Evolutionary conservation across 2,113 vertebrate species (phyloP).

Genomic region (Atlantisia rogersi): DNA sequence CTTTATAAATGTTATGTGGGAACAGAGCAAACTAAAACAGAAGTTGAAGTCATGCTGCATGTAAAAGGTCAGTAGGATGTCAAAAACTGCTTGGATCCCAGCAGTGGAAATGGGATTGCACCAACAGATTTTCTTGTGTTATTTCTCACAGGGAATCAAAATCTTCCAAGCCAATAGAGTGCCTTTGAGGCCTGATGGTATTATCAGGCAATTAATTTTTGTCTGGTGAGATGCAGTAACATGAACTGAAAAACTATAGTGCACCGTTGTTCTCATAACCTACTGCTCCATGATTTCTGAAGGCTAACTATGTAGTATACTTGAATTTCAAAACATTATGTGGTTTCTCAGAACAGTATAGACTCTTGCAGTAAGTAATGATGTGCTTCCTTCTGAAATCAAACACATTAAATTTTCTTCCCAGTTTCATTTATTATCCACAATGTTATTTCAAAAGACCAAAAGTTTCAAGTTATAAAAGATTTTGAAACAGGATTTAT

Average conservation of each 20-base stretch:
- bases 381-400: neutral
- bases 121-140: neutral
- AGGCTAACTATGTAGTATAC: neutral
- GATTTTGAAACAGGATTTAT: neutral
- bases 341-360: neutral
- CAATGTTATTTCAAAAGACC: neutral
- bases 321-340: neutral
- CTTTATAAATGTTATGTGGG: constrained; percentile 74
- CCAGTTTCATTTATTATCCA: neutral
- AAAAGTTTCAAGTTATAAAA: neutral
- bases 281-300: neutral
- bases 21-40: neutral
- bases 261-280: neutral
- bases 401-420: neutral
- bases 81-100: neutral
- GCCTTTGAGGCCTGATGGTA: neutral
- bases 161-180: neutral
- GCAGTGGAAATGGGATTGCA: neutral
- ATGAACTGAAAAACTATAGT: neutral
- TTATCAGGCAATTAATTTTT: neutral
- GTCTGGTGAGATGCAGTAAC: neutral
- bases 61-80: constrained; percentile 64
- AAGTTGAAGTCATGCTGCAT: neutral
- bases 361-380: neutral
- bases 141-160: neutral